Percentiles rank a stretch among this genome's conserved stretches.
phyloP scores from a whole-genome alignment of 1,140 invertebrate genomes.

The Tetragnatha versicolor region DNA sequence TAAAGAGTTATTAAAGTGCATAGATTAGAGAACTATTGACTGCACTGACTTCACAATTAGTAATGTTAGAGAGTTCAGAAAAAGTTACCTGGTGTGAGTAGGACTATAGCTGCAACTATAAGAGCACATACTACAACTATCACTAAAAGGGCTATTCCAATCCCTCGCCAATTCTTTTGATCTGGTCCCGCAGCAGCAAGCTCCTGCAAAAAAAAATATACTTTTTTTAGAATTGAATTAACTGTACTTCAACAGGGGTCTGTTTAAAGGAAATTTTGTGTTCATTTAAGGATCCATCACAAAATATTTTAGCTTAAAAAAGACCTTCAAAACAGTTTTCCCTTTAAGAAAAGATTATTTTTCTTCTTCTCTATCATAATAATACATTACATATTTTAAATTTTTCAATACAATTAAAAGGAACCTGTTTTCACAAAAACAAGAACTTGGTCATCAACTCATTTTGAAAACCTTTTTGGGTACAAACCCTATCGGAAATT shows the following conservation, averaged over 20 bases:
- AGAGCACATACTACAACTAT: constrained; percentile 84
- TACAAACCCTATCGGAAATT: too few relatives aligned
- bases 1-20: too few relatives aligned
- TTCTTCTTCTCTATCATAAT: not conserved
- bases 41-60: too few relatives aligned
- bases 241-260: too few relatives aligned
- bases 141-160: constrained; percentile 85
- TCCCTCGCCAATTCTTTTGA: constrained; percentile 88
- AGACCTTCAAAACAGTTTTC: not conserved
- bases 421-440: too few relatives aligned
- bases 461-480: too few relatives aligned
- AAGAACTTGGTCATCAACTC: too few relatives aligned
- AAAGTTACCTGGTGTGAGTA: constrained; percentile 72
- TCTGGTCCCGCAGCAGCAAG: constrained; percentile 78
- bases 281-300: too few relatives aligned
- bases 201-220: constrained; percentile 67
- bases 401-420: not conserved
- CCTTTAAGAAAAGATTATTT: not conserved
- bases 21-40: too few relatives aligned
- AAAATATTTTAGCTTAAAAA: too few relatives aligned
- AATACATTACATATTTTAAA: not conserved
- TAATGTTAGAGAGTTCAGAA: not conserved
- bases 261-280: too few relatives aligned
- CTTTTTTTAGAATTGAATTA: too few relatives aligned
- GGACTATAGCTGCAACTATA: constrained; percentile 85